A percentile compares a stretch with the other conserved stretches of the same genome.
These are phyloP conservation scores for Phocides pigmalion DNA, from an alignment of 1,140 invertebrate species.

Conservation along the genomic window DNA sequence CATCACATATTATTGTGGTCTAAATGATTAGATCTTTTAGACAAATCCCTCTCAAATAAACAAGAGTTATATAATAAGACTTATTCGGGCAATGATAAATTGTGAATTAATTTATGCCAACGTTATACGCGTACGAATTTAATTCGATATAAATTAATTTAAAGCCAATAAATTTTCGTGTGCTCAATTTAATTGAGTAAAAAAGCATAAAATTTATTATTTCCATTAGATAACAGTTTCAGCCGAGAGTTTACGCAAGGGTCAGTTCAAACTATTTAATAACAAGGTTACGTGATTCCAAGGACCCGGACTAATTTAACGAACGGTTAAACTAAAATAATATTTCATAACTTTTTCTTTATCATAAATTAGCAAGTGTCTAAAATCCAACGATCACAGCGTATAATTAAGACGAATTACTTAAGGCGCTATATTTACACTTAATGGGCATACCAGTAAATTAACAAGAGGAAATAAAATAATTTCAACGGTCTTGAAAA, in stretches of 20 bases:
- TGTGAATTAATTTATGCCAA: too few species aligned
- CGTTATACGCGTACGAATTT: too few species aligned
- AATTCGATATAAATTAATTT: too few species aligned
- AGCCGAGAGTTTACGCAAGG: not conserved
- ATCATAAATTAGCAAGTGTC: slow-evolving; percentile 14
- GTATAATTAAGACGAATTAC: slow-evolving; percentile 4
- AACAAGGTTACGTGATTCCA: not conserved
- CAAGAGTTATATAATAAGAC: too few species aligned
- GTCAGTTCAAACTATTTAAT: not conserved
- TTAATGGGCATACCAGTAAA: not conserved
- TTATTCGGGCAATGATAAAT: too few species aligned
- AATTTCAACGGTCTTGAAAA: slow-evolving; percentile 1
- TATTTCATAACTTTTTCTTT: not conserved
- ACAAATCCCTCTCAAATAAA: too few species aligned
- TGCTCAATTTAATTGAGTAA: too few species aligned
- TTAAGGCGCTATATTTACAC: not conserved
- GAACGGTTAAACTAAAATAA: slow-evolving; percentile 5
- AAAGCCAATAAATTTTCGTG: too few species aligned
- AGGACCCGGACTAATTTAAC: not conserved
- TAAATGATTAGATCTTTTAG: too few species aligned
- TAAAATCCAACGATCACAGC: not conserved
- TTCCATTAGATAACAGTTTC: not conserved
- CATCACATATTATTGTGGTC: too few species aligned
- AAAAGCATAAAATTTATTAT: not conserved
- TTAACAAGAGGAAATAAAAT: slow-evolving; percentile 10